Base-by-base conservation (phyloP, 2,888 invertebrate species). In the Stramonita haemastoma region DNA sequence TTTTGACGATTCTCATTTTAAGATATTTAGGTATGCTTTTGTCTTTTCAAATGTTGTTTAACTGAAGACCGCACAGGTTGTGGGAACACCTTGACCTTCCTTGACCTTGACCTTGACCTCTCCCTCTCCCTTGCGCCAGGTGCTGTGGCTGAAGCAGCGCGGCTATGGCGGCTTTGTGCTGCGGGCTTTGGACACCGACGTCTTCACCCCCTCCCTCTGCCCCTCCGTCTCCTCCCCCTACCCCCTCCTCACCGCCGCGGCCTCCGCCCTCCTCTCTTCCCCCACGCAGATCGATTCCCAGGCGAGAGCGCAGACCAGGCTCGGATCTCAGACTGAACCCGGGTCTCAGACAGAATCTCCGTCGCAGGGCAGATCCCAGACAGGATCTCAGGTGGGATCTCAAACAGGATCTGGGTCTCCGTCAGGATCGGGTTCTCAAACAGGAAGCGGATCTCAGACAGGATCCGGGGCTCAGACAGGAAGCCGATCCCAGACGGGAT, bases 241-340 rank as follows among this genome's bases (percentile, higher is more conserved):
- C 46, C 87, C 87, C n/a, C 73, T 87, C n/a, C 56, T 87, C 36
- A 36, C 87, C 36, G n/a, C 87, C 36, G 87, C 87, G 15, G 73
- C 29, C 32, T 17, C 70, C 70, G 26, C 70, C n/a, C 86, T 86
- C 66, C n/a, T 34, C 22, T 26, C 15, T 26, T 34, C 87, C 1
- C 19, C 70, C 34, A 4, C 8, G 15, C n/a, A 73, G n/a, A 32
- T 26, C 1, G 11, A 6, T 6, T 32, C 81, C 17, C 6, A 5
- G 19, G 19, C 34, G 81, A 32, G 34, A 34, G 34, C 19, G 34
- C n/a, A 73, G 46, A 46, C 46, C 4, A 46, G 46, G 8, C 46
- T 46, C 46, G 46, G 46, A 46, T 46, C 46, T n/a, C 22, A 66
- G 0, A 26, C 22, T 66, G 66, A 17, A 26, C 11, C 79, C 6